Evolutionary conservation across 2,113 vertebrate genomes (phyloP).

Genomic region (Halcyon senegalensis): DNA sequence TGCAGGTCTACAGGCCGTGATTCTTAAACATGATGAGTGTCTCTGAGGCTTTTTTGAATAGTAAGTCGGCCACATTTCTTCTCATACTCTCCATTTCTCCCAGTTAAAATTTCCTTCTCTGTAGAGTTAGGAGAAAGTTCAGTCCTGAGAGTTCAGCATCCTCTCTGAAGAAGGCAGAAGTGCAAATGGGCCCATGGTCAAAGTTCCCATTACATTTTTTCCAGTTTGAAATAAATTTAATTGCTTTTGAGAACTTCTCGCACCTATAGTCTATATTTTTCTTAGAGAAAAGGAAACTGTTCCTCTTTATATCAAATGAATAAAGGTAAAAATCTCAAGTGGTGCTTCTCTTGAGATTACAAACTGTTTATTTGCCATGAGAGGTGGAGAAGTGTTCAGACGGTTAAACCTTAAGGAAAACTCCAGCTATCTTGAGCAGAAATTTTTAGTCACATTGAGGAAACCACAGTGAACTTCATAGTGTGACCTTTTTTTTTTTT

Average conservation of each 20-base stretch:
- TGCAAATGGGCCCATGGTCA: not conserved
- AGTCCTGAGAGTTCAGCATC: not conserved
- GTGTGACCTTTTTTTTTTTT: not conserved
- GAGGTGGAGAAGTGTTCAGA: not conserved
- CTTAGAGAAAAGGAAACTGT: not conserved
- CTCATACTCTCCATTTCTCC: not conserved
- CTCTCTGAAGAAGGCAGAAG: not conserved
- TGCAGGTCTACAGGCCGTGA: not conserved
- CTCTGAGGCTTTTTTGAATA: not conserved
- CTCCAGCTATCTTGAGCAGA: not conserved
- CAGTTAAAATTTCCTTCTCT: not conserved
- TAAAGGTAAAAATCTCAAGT: not conserved
- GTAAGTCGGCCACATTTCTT: not conserved
- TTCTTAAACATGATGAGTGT: not conserved
- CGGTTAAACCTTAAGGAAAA: not conserved
- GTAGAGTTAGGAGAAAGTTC: not conserved
- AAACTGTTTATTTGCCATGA: not conserved
- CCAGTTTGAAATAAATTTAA: not conserved
- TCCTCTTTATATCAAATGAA: not conserved
- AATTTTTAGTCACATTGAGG: not conserved
- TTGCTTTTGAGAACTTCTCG: not conserved
- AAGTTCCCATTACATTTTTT: not conserved
- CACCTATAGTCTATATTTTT: not conserved
- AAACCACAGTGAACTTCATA: not conserved
- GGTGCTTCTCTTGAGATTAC: not conserved